Evolutionary conservation across 2,113 vertebrate genomes (phyloP).

Genomic region (Gambusia affinis): DNA sequence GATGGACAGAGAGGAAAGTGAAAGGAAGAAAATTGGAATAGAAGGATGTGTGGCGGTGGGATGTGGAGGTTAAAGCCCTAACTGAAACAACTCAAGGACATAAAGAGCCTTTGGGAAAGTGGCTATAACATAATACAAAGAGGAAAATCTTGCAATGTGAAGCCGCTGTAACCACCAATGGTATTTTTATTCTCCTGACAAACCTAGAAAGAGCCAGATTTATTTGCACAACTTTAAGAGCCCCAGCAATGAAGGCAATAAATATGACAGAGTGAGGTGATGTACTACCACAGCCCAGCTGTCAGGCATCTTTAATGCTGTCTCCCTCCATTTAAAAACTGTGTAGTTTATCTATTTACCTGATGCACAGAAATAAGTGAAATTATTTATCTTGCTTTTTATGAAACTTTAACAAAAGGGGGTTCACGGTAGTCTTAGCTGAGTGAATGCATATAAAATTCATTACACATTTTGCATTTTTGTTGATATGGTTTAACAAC

Average conservation of each 20-base stretch:
- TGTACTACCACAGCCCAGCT: conserved; percentile 71
- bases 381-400: conserved; percentile 48
- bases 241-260: conserved; percentile 76
- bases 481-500: conserved; percentile 31
- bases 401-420: conserved; percentile 33
- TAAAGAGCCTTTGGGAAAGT: conserved; percentile 72
- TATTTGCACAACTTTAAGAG: conserved; percentile 76
- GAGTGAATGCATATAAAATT: conserved; percentile 11
- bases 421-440: background rate
- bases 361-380: conserved; percentile 59
- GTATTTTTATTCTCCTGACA: conserved; percentile 45
- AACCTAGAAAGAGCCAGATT: conserved; percentile 78
- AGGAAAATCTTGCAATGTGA: conserved; percentile 51
- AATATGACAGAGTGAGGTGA: conserved; percentile 75
- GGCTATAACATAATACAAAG: conserved; percentile 56
- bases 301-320: conserved; percentile 74
- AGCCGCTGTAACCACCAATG: conserved; percentile 36
- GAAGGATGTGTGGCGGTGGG: conserved; percentile 36
- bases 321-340: conserved; percentile 63
- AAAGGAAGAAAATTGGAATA: conserved; percentile 47
- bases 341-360: conserved; percentile 68
- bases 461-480: background rate
- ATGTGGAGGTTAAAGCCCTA: conserved; percentile 33
- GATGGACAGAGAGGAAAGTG: conserved; percentile 42
- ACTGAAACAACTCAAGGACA: conserved; percentile 73